These are phyloP conservation scores for Plotosus lineatus DNA, from an alignment of 2,113 vertebrate genomes.

Conservation along the genomic window DNA sequence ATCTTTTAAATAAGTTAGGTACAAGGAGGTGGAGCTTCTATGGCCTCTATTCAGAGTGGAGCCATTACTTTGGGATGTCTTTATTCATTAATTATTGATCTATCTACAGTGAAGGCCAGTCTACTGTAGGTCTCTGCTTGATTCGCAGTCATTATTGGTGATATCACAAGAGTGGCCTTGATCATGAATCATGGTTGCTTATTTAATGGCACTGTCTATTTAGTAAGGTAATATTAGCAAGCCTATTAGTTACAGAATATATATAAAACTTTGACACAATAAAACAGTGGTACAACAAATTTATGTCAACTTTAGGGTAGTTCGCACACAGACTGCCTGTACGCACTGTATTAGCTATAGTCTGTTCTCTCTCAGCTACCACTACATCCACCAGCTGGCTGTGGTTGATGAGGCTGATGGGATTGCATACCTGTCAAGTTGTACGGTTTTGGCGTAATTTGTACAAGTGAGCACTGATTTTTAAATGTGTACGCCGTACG, in stretches of 20 bases:
- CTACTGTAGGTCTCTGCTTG: neutral
- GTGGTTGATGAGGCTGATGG: neutral
- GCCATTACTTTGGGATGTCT: slow-evolving; percentile 9
- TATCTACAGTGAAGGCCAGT: slow-evolving; percentile 17
- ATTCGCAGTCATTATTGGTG: slow-evolving; percentile 13
- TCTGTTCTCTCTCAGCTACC: neutral
- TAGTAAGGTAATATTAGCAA: neutral
- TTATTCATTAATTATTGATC: slow-evolving; percentile 40
- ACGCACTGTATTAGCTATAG: neutral
- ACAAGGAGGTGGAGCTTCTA: neutral
- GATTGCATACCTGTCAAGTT: too few species aligned
- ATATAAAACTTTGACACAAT: neutral
- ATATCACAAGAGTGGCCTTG: slow-evolving; percentile 18
- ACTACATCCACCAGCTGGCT: slow-evolving; percentile 18
- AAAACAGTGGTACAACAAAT: neutral
- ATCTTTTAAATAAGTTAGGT: slow-evolving; percentile 29
- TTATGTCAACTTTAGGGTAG: neutral
- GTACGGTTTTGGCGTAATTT: too few species aligned
- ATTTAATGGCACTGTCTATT: slow-evolving; percentile 5
- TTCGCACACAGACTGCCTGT: neutral
- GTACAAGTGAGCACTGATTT: too few species aligned
- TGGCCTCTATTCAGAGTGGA: neutral
- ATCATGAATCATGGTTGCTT: slow-evolving; percentile 13
- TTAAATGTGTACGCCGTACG: too few species aligned
- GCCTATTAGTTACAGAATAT: neutral